These are phyloP conservation scores for Dreissena rostriformis DNA, from an alignment of 1,140 invertebrate genomes.

Conservation along the genomic window DNA sequence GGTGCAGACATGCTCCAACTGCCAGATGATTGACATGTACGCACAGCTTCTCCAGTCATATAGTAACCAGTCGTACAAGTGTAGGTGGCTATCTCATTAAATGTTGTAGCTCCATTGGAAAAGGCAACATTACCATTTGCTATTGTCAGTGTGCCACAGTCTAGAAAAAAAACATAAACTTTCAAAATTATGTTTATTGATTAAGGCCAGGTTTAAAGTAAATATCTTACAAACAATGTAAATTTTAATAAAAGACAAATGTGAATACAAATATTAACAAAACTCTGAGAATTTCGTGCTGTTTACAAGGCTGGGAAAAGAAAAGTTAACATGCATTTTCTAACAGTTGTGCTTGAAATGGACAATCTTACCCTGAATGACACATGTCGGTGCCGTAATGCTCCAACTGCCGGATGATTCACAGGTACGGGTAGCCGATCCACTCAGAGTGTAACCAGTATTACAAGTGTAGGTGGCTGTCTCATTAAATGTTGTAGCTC, in stretches of 20 bases:
- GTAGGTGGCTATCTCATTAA: neutral
- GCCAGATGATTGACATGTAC: constrained; percentile 23
- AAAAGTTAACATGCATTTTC: no score
- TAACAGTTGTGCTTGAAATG: neutral
- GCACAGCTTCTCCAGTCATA: neutral
- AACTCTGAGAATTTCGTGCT: no score
- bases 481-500: constrained; percentile 84
- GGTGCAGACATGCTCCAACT: constrained; percentile 20
- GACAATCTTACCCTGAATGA: constrained; percentile 8
- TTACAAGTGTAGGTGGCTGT: constrained; percentile 91
- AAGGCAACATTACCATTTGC: constrained; percentile 3
- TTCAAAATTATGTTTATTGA: no score
- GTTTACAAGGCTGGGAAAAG: no score
- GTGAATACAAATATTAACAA: no score
- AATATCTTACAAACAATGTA: no score
- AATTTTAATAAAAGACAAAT: neutral
- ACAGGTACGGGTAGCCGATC: constrained; percentile 79
- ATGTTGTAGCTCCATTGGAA: neutral
- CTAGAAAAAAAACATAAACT: neutral
- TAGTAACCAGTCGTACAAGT: constrained; percentile 30
- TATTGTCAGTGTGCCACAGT: constrained; percentile 13
- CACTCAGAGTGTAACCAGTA: constrained; percentile 91
- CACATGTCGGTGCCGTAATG: constrained; percentile 5
- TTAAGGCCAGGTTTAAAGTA: no score
- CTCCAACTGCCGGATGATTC: constrained; percentile 18